These are phyloP conservation scores for Lordiphosa mommai DNA, from an alignment of 1,140 invertebrate genomes.

Conservation along the genomic window DNA sequence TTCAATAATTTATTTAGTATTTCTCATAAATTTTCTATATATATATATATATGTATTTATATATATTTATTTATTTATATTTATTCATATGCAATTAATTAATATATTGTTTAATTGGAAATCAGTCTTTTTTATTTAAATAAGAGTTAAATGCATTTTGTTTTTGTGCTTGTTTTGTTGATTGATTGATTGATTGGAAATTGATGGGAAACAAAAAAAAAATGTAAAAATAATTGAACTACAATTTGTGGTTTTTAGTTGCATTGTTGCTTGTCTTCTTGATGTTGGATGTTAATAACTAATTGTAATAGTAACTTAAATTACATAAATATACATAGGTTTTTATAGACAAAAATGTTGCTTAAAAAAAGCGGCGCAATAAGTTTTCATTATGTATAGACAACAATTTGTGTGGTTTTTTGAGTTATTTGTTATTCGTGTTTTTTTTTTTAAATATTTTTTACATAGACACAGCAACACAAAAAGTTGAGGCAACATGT, in stretches of 20 bases:
- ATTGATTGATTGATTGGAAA: slow-evolving; percentile 38
- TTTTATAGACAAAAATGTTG: slow-evolving; percentile 34
- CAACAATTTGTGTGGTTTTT: slow-evolving; percentile 40
- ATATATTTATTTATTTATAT: slow-evolving; percentile 25
- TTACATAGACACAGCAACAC: slow-evolving; percentile 41
- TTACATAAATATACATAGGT: slow-evolving; percentile 39
- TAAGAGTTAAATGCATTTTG: slow-evolving; percentile 75
- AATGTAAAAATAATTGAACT: slow-evolving; percentile 47
- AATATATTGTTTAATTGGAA: slow-evolving; percentile 77
- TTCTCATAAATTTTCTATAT: slow-evolving; percentile 73
- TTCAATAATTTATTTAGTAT: slow-evolving; percentile 78
- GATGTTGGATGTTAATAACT: slow-evolving; percentile 28
- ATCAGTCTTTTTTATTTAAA: slow-evolving; percentile 78
- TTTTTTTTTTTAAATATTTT: slow-evolving; percentile 24
- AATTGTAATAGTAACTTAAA: slow-evolving; percentile 36
- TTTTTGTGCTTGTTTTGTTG: slow-evolving; percentile 43
- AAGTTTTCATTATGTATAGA: slow-evolving; percentile 64
- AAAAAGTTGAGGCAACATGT: slow-evolving; percentile 42
- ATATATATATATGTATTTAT: slow-evolving; percentile 44
- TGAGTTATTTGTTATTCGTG: slow-evolving; percentile 5
- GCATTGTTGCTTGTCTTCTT: slow-evolving; percentile 71
- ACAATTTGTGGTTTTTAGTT: slow-evolving; percentile 58
- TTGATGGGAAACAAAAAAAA: slow-evolving; percentile 9
- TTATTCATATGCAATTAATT: slow-evolving; percentile 67
- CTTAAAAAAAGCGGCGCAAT: slow-evolving; percentile 51